phyloP scores from a whole-genome alignment of 2,797 vertebrate genomes.

The Nyctalus aviator region DNA sequence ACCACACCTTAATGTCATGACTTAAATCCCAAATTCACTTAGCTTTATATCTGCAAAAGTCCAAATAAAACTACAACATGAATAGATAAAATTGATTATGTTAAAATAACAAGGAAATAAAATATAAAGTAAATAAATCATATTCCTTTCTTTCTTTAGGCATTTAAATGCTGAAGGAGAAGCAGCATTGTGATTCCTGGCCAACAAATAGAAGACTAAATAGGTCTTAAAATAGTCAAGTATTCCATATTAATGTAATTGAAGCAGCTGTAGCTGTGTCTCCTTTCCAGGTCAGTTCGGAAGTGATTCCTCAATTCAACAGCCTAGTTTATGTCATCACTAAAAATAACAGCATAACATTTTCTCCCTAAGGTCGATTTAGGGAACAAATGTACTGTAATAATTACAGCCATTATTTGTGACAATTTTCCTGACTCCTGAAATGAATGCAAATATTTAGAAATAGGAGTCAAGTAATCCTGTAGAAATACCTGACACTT shows the following conservation, averaged over 20 bases:
- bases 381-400: conserved; percentile 79
- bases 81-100: neutral
- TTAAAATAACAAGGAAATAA: conserved; percentile 46
- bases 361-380: conserved; percentile 75
- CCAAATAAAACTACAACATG: neutral
- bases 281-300: conserved; percentile 72
- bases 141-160: conserved; percentile 23
- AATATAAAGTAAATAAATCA: neutral
- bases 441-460: conserved; percentile 77
- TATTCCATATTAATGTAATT: conserved; percentile 71
- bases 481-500: conserved; percentile 69
- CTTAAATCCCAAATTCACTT: conserved; percentile 30
- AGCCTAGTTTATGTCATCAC: conserved; percentile 67
- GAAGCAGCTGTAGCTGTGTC: conserved; percentile 49
- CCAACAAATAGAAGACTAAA: conserved; percentile 46
- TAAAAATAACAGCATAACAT: conserved; percentile 78
- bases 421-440: conserved; percentile 68
- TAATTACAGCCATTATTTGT: conserved; percentile 79
- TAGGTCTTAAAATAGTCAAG: conserved; percentile 68
- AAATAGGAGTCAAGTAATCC: conserved; percentile 62
- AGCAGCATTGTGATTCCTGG: conserved; percentile 10
- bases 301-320: conserved; percentile 71
- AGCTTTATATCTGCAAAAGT: conserved; percentile 23
- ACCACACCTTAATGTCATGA: neutral
- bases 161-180: conserved; percentile 1